phyloP scores from a whole-genome alignment of 1,140 invertebrate species.

The Bombus superbus region DNA sequence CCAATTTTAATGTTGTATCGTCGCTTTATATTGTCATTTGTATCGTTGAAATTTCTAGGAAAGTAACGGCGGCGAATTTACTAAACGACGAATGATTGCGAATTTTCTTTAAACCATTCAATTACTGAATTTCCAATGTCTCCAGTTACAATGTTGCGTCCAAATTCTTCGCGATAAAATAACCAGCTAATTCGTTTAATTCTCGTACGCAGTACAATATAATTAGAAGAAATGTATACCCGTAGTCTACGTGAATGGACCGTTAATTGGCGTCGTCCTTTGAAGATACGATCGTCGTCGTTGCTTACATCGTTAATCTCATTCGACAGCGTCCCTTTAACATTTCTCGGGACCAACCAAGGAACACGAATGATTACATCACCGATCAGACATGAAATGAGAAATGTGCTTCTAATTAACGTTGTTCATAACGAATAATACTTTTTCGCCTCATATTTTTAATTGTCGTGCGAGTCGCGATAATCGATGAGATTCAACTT shows the following conservation, averaged over 20 bases:
- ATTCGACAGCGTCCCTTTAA: not conserved
- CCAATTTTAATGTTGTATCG: too few species aligned
- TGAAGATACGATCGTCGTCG: not conserved
- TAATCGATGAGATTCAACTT: not conserved
- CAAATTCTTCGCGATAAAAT: too few species aligned
- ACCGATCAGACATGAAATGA: not conserved
- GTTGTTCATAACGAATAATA: not conserved
- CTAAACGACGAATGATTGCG: too few species aligned
- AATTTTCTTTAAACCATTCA: too few species aligned
- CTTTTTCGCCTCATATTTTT: not conserved
- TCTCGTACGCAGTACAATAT: too few species aligned
- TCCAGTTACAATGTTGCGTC: too few species aligned
- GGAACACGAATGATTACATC: not conserved
- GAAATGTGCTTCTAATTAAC: not conserved
- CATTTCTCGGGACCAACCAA: not conserved
- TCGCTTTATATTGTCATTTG: too few species aligned
- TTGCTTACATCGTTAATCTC: not conserved
- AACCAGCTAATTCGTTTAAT: too few species aligned
- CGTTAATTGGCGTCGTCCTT: not conserved
- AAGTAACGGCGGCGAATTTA: too few species aligned
- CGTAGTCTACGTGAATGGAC: not conserved
- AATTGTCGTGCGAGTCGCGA: not conserved
- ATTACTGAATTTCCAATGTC: too few species aligned
- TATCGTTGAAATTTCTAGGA: too few species aligned
- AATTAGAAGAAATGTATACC: not conserved